Conservation (phyloP, 1,140 invertebrate species). For the Micrasema longulum region DNA sequence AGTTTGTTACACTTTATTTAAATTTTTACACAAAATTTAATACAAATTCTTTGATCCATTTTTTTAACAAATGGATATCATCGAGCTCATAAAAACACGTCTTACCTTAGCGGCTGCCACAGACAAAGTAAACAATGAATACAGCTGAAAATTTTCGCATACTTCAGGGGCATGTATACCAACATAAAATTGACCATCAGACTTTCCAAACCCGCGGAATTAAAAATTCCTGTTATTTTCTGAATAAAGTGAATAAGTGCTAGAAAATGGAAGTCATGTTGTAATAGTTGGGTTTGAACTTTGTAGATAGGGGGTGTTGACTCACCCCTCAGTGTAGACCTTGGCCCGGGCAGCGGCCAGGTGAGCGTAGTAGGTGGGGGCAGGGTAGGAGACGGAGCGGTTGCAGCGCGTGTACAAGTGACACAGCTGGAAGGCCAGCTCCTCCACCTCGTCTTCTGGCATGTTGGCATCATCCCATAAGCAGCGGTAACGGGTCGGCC, state of each 20-base stretch:
- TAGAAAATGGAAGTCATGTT: constrained; percentile 2
- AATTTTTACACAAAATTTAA: no score
- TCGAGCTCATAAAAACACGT: no score
- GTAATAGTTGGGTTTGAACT: background rate
- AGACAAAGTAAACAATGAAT: no score
- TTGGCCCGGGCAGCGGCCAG: constrained; percentile 86
- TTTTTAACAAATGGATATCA: no score
- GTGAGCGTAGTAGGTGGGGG: constrained; percentile 95
- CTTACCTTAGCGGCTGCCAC: no score
- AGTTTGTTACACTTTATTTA: no score
- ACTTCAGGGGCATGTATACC: no score
- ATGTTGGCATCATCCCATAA: constrained; percentile 85
- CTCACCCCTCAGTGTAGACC: constrained; percentile 70
- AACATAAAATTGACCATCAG: no score
- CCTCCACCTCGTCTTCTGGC: constrained; percentile 82
- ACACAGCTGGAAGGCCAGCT: constrained; percentile 88
- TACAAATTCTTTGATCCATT: no score
- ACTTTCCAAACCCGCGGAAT: background rate
- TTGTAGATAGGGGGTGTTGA: background rate
- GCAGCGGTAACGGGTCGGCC: constrained; percentile 89
- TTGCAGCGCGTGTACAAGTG: constrained; percentile 90
- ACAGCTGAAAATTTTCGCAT: no score
- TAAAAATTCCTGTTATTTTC: background rate
- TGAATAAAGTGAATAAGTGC: constrained; percentile 26
- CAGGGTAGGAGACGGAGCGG: constrained; percentile 90